Percentiles rank a stretch among this genome's conserved stretches.
Conservation (phyloP, 2,113 vertebrate genomes). For the Chauna torquata region DNA sequence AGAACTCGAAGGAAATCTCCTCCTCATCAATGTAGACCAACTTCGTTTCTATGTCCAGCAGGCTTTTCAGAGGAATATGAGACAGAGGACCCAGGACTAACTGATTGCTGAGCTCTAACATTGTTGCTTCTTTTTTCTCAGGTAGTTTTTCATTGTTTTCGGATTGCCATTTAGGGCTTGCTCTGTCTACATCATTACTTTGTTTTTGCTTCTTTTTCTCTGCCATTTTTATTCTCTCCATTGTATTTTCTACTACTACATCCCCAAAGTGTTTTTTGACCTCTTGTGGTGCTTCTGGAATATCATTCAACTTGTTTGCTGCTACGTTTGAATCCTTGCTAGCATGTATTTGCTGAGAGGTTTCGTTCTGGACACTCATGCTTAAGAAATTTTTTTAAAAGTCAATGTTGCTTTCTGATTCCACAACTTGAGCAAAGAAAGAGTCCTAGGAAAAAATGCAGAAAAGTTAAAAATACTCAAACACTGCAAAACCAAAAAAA, state of each 20-base stretch:
- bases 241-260: background rate
- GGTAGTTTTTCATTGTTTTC: constrained; percentile 30
- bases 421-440: background rate
- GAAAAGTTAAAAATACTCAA: background rate
- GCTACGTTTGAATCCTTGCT: background rate
- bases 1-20: constrained; percentile 70
- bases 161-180: constrained; percentile 32
- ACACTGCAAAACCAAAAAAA: background rate
- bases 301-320: background rate
- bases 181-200: constrained; percentile 19
- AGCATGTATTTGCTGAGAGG: background rate
- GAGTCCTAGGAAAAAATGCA: constrained; percentile 38
- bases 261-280: constrained; percentile 6
- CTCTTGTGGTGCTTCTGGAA: constrained; percentile 14
- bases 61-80: constrained; percentile 59
- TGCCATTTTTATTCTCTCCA: background rate
- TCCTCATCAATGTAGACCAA: constrained; percentile 73
- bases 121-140: constrained; percentile 21
- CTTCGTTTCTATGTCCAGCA: constrained; percentile 72
- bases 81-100: background rate
- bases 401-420: background rate
- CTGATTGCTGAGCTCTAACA: background rate
- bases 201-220: constrained; percentile 48
- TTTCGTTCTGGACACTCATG: background rate
- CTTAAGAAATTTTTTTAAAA: background rate